Conservation (phyloP, 64 coral and sea anemone species). For the Dendronephthya gigantea region DNA sequence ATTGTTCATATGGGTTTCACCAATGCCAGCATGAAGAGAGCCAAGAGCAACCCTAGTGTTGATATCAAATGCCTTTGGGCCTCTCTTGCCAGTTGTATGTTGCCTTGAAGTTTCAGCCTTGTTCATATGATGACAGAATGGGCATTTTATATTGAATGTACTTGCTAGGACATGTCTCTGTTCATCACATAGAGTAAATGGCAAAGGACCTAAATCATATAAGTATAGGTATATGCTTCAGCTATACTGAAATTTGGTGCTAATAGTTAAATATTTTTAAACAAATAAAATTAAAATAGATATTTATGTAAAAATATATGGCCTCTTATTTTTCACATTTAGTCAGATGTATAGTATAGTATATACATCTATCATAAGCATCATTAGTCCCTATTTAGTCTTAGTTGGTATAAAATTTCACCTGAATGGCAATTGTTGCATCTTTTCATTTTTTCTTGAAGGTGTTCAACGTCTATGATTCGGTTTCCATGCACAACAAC, state of each 20-base stretch:
- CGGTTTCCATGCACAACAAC: not conserved
- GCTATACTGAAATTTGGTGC: not conserved
- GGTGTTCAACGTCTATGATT: not conserved
- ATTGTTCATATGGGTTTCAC: conserved; percentile 27
- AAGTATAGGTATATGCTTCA: not conserved
- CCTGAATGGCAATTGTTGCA: conserved; percentile 9
- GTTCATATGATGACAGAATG: conserved; percentile 15
- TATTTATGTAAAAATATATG: not conserved
- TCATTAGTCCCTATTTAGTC: not conserved
- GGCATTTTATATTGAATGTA: conserved; percentile 27
- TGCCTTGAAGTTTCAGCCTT: conserved; percentile 16
- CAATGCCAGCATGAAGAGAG: conserved; percentile 42
- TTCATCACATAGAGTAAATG: not conserved
- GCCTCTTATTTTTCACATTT: not conserved
- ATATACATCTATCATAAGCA: too few relatives aligned
- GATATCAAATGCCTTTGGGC: conserved; percentile 37
- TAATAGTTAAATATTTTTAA: not conserved
- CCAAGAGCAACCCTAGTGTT: conserved; percentile 32
- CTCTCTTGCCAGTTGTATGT: conserved; percentile 34
- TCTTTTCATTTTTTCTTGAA: not conserved
- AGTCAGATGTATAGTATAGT: not conserved
- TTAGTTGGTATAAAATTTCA: not conserved
- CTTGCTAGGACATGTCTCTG: conserved; percentile 30
- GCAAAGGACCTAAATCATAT: conserved; percentile 22
- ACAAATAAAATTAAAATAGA: not conserved